phyloP scores from a whole-genome alignment of 2,797 vertebrate genomes.

The Heliangelus exortis region DNA sequence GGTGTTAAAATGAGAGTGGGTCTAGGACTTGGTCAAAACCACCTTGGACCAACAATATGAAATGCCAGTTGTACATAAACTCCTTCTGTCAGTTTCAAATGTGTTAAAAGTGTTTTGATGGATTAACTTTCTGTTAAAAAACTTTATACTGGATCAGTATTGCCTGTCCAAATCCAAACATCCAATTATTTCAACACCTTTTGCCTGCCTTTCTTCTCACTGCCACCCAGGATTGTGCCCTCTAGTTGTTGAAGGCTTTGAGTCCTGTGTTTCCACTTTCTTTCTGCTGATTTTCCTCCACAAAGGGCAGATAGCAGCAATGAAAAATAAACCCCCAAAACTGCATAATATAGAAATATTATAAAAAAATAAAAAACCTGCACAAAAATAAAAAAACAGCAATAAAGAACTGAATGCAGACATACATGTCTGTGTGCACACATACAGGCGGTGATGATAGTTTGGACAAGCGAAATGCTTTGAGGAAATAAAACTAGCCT shows the following conservation, averaged over 20 bases:
- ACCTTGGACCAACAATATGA: not conserved
- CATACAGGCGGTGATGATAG: not conserved
- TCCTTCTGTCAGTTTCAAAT: not conserved
- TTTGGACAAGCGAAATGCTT: not conserved
- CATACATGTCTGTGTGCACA: rapidly evolving
- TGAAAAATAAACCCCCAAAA: not conserved
- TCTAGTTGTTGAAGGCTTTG: not conserved
- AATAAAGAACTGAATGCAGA: not conserved
- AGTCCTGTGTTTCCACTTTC: not conserved
- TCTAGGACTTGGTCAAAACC: not conserved
- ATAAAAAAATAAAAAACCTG: no score
- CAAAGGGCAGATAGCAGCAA: not conserved
- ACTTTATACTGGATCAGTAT: not conserved
- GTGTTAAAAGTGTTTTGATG: not conserved
- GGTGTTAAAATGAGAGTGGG: not conserved
- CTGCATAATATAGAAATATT: no score
- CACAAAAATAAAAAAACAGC: no score
- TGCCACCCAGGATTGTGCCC: not conserved
- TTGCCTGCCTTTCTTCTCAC: not conserved
- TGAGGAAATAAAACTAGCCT: not conserved
- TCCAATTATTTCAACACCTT: not conserved
- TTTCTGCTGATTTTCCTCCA: not conserved
- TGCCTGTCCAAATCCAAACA: not conserved
- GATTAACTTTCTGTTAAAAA: not conserved
- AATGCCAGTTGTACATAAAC: not conserved